Conservation (phyloP, 2,113 vertebrate species). For the Anolis sagrei region DNA sequence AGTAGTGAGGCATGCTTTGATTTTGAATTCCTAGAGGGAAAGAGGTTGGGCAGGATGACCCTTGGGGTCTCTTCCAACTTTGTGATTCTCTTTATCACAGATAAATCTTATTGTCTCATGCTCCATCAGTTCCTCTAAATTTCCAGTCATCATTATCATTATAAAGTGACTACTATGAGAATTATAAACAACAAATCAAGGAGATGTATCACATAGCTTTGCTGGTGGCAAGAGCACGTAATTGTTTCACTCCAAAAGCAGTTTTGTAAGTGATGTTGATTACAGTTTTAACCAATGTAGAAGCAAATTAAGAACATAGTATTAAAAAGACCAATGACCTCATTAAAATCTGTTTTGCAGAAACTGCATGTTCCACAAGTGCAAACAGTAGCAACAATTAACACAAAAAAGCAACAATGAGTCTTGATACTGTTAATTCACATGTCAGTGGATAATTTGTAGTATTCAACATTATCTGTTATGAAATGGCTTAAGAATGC, state of each 20-base stretch:
- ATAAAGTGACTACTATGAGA: background rate
- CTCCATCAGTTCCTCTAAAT: background rate
- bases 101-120: background rate
- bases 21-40: too few relatives aligned
- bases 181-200: background rate
- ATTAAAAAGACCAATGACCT: constrained; percentile 8
- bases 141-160: constrained; percentile 43
- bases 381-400: background rate
- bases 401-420: background rate
- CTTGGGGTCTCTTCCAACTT: too few relatives aligned
- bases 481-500: constrained; percentile 12
- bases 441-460: background rate
- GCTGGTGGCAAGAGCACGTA: background rate
- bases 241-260: constrained; percentile 26
- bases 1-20: too few relatives aligned
- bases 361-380: constrained; percentile 7
- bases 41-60: too few relatives aligned
- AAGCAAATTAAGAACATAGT: constrained; percentile 18
- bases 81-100: background rate
- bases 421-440: constrained; percentile 7
- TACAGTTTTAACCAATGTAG: constrained; percentile 5
- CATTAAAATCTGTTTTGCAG: constrained; percentile 27
- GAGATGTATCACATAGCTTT: constrained; percentile 9
- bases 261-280: constrained; percentile 33
- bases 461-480: background rate